phyloP scores from a whole-genome alignment of 2,888 invertebrate species.

The Pristionchus entomophagus region DNA sequence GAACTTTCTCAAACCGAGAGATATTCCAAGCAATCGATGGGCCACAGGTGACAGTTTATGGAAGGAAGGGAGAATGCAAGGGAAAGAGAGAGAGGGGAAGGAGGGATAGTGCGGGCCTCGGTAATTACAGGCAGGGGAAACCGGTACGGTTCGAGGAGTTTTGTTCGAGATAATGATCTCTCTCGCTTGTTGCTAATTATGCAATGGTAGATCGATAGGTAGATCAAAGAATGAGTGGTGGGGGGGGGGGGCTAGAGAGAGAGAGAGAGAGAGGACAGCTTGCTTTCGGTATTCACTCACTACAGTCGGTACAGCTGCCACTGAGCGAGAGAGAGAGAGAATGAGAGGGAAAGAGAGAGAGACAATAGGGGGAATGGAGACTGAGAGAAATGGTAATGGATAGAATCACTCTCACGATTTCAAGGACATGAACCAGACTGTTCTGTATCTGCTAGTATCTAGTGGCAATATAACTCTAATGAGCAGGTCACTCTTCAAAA shows the following conservation, averaged over 20 bases:
- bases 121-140: slow-evolving; percentile 8
- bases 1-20: neutral
- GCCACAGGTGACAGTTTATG: neutral
- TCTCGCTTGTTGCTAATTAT: neutral
- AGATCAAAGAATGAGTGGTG: neutral
- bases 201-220: neutral
- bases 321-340: neutral
- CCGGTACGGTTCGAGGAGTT: slow-evolving; percentile 1
- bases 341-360: neutral
- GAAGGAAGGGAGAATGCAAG: neutral
- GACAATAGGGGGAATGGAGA: no score
- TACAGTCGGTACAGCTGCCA: slow-evolving; percentile 2
- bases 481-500: neutral
- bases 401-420: neutral
- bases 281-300: slow-evolving; percentile 6
- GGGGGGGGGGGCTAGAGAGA: no score
- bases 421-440: slow-evolving; percentile 13
- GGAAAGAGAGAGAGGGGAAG: neutral
- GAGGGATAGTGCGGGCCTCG: neutral
- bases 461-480: no score
- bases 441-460: no score
- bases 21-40: neutral
- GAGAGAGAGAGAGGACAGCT: neutral
- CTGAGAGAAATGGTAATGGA: no score
- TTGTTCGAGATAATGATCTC: neutral